phyloP scores from a whole-genome alignment of 2,797 vertebrate genomes.

The Sebastes variabilis region DNA sequence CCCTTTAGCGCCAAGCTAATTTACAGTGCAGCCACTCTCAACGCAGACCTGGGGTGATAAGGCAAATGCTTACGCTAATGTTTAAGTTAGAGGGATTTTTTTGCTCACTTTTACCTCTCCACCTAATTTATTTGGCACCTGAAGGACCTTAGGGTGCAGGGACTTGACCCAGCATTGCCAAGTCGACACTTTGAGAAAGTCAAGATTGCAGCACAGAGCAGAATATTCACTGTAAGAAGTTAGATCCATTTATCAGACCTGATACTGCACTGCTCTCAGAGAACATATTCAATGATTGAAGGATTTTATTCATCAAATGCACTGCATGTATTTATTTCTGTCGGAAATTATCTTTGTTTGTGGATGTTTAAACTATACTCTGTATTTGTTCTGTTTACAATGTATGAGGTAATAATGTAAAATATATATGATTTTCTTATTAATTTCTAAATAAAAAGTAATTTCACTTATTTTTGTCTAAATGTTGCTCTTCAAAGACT shows the following conservation, averaged over 20 bases:
- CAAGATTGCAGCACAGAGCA: slow-evolving; percentile 24
- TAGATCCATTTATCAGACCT: slow-evolving; percentile 22
- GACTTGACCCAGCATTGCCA: slow-evolving; percentile 59
- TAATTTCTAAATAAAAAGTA: slow-evolving; percentile 34
- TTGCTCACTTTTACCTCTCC: slow-evolving; percentile 30
- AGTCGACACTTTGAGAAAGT: slow-evolving; percentile 59
- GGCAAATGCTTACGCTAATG: slow-evolving; percentile 73
- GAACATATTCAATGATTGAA: neutral
- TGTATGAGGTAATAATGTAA: slow-evolving; percentile 28
- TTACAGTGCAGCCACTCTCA: slow-evolving; percentile 65
- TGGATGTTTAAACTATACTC: neutral
- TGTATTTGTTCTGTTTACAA: slow-evolving; percentile 5
- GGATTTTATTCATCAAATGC: slow-evolving; percentile 1
- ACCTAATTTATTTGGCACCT: slow-evolving; percentile 66
- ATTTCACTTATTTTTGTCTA: neutral
- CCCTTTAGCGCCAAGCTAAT: slow-evolving; percentile 72
- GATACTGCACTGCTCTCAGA: neutral
- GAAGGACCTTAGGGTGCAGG: slow-evolving; percentile 48
- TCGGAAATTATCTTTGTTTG: neutral
- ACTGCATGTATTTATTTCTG: slow-evolving; percentile 36
- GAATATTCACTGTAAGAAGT: slow-evolving; percentile 20
- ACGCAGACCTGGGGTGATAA: slow-evolving; percentile 63
- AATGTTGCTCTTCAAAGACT: neutral
- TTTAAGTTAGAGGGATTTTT: slow-evolving; percentile 54
- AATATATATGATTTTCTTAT: neutral